Evolutionary conservation across 2,797 vertebrate genomes (phyloP).

Genomic region (Leucoraja ocellata): DNA sequence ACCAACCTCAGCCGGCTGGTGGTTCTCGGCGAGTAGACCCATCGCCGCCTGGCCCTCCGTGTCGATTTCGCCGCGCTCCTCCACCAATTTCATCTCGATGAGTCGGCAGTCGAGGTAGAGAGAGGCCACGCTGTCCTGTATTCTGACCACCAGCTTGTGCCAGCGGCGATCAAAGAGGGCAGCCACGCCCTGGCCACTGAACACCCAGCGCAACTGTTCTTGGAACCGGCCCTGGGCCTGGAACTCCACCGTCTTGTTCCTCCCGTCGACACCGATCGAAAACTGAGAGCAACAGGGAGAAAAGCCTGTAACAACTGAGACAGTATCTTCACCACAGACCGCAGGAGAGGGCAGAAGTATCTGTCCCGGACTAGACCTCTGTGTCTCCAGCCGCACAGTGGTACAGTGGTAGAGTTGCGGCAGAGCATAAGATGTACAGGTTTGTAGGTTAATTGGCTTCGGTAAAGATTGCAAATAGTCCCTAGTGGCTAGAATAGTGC

Average conservation of each 20-base stretch:
- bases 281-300: conserved; percentile 57
- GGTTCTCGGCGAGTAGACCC: conserved; percentile 65
- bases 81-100: conserved; percentile 75
- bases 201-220: conserved; percentile 58
- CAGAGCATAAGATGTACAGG: no score
- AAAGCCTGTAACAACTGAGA: neutral
- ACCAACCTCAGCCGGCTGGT: conserved; percentile 68
- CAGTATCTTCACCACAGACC: no score
- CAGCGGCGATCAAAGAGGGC: conserved; percentile 76
- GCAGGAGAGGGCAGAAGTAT: no score
- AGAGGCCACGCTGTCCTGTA: conserved; percentile 61
- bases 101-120: conserved; percentile 79
- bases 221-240: conserved; percentile 54
- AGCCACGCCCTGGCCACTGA: conserved; percentile 66
- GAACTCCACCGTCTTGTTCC: conserved; percentile 71
- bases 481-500: no score
- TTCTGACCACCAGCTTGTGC: conserved; percentile 81
- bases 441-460: no score
- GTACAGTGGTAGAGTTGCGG: no score
- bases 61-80: conserved; percentile 48
- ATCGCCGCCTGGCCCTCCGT: conserved; percentile 70
- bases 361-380: no score
- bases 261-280: conserved; percentile 74
- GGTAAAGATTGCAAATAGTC: no score
- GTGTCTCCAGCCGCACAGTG: no score